Percentiles rank a stretch among this genome's conserved stretches.
These are phyloP conservation scores for Dryas iulia DNA, from an alignment of 1,140 invertebrate species.

Conservation along the genomic window DNA sequence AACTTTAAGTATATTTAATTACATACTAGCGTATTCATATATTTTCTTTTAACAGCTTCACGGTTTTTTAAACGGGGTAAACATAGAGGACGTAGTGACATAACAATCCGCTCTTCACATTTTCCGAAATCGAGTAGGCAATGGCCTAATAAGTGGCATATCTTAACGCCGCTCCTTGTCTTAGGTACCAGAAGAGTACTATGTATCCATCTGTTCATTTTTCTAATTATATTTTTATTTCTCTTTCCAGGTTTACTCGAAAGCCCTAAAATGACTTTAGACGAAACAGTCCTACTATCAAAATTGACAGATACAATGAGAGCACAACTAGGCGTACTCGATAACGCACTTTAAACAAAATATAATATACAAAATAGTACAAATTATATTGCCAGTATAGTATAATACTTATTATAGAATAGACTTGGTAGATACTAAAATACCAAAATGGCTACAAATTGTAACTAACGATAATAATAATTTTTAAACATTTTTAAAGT, in stretches of 20 bases:
- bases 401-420: slow-evolving; percentile 23
- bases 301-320: slow-evolving; percentile 85
- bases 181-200: too few relatives aligned
- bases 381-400: slow-evolving; percentile 38
- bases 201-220: too few relatives aligned
- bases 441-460: slow-evolving; percentile 15
- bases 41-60: too few relatives aligned
- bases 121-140: too few relatives aligned
- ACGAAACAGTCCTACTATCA: slow-evolving; percentile 83
- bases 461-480: slow-evolving; percentile 3
- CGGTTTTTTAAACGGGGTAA: too few relatives aligned
- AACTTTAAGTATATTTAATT: too few relatives aligned
- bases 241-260: slow-evolving; percentile 82
- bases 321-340: slow-evolving; percentile 83
- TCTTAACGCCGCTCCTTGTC: too few relatives aligned
- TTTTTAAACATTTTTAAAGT: too few relatives aligned
- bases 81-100: too few relatives aligned
- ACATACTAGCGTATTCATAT: too few relatives aligned
- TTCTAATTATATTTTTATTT: not conserved
- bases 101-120: too few relatives aligned
- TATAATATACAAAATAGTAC: slow-evolving; percentile 22
- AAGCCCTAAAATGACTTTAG: slow-evolving; percentile 83
- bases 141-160: too few relatives aligned
- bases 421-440: slow-evolving; percentile 17
- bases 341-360: slow-evolving; percentile 37